These are phyloP conservation scores for Dolichotis patagonum DNA, from an alignment of 2,113 vertebrate species.

Conservation along the genomic window DNA sequence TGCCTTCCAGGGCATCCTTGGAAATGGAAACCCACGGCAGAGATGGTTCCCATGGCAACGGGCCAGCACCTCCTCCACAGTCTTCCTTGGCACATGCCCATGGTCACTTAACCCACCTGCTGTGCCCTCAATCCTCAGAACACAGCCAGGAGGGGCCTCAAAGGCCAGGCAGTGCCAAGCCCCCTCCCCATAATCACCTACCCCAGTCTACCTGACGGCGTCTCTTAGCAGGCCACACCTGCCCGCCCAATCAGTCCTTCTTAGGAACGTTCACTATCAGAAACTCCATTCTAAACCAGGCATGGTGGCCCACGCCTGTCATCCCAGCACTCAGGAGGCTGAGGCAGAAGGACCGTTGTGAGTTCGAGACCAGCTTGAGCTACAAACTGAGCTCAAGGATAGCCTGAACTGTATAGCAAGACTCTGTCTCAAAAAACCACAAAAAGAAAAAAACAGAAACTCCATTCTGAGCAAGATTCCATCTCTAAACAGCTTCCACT, in stretches of 20 bases:
- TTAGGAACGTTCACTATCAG: neutral
- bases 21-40: conserved; percentile 56
- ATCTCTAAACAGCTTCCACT: neutral
- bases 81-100: conserved; percentile 48
- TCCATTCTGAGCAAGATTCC: neutral
- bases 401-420: no score
- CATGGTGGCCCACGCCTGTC: no score
- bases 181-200: neutral
- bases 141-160: neutral
- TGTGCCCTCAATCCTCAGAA: neutral
- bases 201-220: neutral
- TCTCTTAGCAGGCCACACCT: neutral
- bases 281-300: neutral
- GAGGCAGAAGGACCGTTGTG: no score
- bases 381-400: no score
- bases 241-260: neutral
- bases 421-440: no score
- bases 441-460: neutral
- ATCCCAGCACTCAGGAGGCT: no score
- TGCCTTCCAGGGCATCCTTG: conserved; percentile 65
- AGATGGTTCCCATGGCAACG: conserved; percentile 74
- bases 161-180: neutral
- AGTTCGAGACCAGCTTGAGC: no score
- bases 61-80: conserved; percentile 76
- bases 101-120: neutral